These are phyloP conservation scores for Tympanoctomys barrerae DNA, from an alignment of 2,797 vertebrate genomes.

Conservation along the genomic window DNA sequence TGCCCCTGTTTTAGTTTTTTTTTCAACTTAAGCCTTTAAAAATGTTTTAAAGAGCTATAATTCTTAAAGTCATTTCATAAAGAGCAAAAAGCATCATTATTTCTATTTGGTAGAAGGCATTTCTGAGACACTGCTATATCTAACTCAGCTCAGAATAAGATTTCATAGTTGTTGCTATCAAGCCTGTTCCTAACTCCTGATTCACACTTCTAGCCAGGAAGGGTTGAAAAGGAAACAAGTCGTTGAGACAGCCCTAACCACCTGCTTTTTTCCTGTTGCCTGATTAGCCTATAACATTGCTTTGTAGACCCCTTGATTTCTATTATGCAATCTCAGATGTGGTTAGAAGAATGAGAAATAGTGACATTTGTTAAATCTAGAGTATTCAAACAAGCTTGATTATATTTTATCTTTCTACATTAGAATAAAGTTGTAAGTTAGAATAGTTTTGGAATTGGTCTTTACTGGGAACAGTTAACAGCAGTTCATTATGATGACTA, in stretches of 20 bases:
- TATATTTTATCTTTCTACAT: not conserved
- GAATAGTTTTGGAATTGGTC: slow-evolving; percentile 22
- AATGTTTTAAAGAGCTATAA: slow-evolving; percentile 54
- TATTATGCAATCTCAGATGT: not conserved
- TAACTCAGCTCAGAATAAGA: not conserved
- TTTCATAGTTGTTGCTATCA: not conserved
- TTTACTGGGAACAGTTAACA: slow-evolving; percentile 20
- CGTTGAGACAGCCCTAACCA: not conserved
- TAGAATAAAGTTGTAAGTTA: not conserved
- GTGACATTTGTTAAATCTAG: slow-evolving; percentile 10
- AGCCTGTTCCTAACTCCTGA: not conserved
- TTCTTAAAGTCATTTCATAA: slow-evolving; percentile 11
- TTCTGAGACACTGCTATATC: not conserved
- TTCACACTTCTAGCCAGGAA: not conserved
- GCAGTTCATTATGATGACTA: not conserved
- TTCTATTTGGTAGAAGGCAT: not conserved
- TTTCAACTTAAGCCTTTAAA: not conserved
- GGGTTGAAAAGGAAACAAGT: not conserved
- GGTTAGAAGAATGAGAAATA: slow-evolving; percentile 17
- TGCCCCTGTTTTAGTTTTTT: slow-evolving; percentile 32
- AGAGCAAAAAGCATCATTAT: not conserved
- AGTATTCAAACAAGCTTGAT: not conserved
- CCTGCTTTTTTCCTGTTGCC: not conserved
- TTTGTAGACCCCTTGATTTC: not conserved
- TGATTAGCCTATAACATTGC: not conserved